phyloP scores from a whole-genome alignment of 2,888 invertebrate genomes.

The Polymixis flavicincta region DNA sequence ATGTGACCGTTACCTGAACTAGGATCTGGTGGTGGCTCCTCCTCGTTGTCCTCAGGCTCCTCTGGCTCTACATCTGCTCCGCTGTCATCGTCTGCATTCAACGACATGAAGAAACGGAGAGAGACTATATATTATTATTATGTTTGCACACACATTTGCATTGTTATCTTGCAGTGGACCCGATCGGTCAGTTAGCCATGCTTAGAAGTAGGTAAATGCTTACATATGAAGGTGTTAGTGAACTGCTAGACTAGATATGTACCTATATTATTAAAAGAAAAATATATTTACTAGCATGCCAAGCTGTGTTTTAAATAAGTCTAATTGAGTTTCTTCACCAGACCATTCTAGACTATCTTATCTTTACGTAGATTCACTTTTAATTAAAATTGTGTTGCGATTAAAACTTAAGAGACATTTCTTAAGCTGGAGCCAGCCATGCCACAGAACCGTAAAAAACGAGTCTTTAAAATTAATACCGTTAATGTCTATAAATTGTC shows the following conservation, averaged over 20 bases:
- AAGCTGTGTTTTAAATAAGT: neutral
- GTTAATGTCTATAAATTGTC: constrained; percentile 55
- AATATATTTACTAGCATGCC: no score
- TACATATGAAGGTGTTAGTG: neutral
- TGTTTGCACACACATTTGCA: constrained; percentile 87
- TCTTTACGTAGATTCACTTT: neutral
- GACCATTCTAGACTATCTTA: neutral
- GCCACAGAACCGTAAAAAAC: constrained; percentile 36
- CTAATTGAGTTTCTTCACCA: constrained; percentile 9
- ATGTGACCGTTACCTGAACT: constrained; percentile 79
- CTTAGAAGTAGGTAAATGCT: neutral
- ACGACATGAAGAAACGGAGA: constrained; percentile 92
- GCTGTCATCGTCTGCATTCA: constrained; percentile 94
- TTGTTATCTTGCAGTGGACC: constrained; percentile 55
- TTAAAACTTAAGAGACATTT: constrained; percentile 3
- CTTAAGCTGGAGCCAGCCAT: constrained; percentile 25
- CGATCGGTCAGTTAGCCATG: neutral
- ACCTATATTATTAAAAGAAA: no score
- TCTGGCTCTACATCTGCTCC: constrained; percentile 85
- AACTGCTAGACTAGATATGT: neutral
- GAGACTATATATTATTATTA: constrained; percentile 91
- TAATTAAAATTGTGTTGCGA: constrained; percentile 9
- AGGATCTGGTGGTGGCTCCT: constrained; percentile 85
- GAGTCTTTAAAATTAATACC: constrained; percentile 49
- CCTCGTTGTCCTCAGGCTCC: constrained; percentile 87